A percentile compares a stretch with the other conserved stretches of the same genome.
Conservation (phyloP, 2,888 invertebrate genomes). For the Acanthacorydalis orientalis region DNA sequence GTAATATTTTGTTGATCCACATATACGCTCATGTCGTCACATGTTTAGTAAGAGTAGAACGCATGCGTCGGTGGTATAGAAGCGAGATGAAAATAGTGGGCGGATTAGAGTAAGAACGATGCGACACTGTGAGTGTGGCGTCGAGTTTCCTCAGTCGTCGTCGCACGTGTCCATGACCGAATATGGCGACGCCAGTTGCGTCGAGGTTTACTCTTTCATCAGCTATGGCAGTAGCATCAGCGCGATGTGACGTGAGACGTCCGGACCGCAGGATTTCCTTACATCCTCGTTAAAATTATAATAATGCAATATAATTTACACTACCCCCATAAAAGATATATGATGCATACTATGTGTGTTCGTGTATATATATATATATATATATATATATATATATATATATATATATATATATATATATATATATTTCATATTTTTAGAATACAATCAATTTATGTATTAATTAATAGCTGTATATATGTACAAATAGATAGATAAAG, state of each 20-base stretch:
- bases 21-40: too few species aligned
- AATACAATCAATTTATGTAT: background rate
- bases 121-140: conserved; percentile 13
- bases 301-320: background rate
- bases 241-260: conserved; percentile 2
- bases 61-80: conserved; percentile 11
- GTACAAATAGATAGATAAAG: too few species aligned
- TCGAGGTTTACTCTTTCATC: conserved; percentile 15
- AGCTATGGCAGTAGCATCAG: conserved; percentile 13
- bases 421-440: background rate
- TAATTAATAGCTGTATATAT: too few species aligned
- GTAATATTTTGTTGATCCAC: too few species aligned
- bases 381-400: too few species aligned
- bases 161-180: conserved; percentile 41
- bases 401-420: too few species aligned
- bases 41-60: background rate
- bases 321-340: background rate
- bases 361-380: too few species aligned
- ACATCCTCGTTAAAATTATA: background rate
- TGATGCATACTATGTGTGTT: too few species aligned
- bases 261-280: conserved; percentile 2
- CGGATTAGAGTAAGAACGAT: background rate
- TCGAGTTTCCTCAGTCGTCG: conserved; percentile 39
- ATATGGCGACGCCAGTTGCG: conserved; percentile 41
- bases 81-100: conserved; percentile 17